phyloP scores from a whole-genome alignment of 2,888 invertebrate species.

The Xestobium rufovillosum region DNA sequence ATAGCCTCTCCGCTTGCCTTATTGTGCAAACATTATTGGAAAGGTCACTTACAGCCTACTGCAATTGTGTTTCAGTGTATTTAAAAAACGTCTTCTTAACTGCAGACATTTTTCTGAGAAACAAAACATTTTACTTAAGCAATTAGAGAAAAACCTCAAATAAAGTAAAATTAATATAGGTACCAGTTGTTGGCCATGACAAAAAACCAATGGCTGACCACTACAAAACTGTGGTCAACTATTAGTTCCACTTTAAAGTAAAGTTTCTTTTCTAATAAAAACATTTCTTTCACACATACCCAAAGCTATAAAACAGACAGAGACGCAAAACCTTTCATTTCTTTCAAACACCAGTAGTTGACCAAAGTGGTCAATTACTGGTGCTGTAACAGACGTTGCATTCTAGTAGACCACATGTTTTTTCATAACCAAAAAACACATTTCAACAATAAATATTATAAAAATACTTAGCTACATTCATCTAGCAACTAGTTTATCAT shows the following conservation, averaged over 20 bases:
- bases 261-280: not conserved
- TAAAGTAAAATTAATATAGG: conserved; percentile 1
- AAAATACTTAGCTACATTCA: conserved; percentile 4
- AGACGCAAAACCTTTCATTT: conserved; percentile 4
- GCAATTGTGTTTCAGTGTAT: conserved; percentile 8
- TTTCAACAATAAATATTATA: conserved; percentile 7
- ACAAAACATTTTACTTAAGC: conserved; percentile 3
- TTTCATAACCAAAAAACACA: conserved; percentile 9
- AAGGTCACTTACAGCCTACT: conserved; percentile 8
- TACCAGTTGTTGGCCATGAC: conserved; percentile 1
- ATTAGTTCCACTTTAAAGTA: not conserved
- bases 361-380: conserved; percentile 7
- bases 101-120: not conserved
- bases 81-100: conserved; percentile 7
- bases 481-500: conserved; percentile 10
- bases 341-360: conserved; percentile 8
- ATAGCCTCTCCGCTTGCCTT: conserved; percentile 7
- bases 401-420: conserved; percentile 5
- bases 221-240: conserved; percentile 1
- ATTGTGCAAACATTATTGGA: conserved; percentile 8
- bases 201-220: conserved; percentile 5
- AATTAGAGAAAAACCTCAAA: not conserved
- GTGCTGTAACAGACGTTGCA: conserved; percentile 2
- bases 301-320: conserved; percentile 6
- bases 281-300: not conserved